Evolutionary conservation across 2,888 invertebrate species (phyloP), one percentile per base, ranked within the genome.

Genomic region (Drosophila demipolita): DNA sequence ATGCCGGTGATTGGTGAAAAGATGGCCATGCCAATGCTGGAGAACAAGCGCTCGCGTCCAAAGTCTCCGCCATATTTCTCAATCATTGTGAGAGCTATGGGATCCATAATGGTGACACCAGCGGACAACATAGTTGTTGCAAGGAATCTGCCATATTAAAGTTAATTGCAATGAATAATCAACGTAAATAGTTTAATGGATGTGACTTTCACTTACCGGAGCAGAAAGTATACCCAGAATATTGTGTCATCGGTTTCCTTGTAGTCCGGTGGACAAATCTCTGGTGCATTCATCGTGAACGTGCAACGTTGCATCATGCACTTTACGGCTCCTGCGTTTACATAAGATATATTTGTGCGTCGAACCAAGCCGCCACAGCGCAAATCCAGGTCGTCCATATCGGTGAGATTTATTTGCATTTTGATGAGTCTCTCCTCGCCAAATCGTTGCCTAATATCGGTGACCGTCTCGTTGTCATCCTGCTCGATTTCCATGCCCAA

Each of bases 61-160:
- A 97, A 97, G 91, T 97, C 96, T 1, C 97, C 96, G 0, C 96
- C 96, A 88, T 96, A 96, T 90, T 96, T 96, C 92, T 97, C 97
- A 78, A 98, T 96, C 95, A 97, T 96, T 15, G 96, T 96, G 73
- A 98, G 93, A 0, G 97, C 97, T 75, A 97, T 97, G 0, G 98
- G 97, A 93, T 98, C 98, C 95, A 97, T 96, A 64, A 98, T 96
- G 15, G 97, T 97, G 1, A 97, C 96, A n/a, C 97, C 96, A 35
- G 97, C 97, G 7, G 96, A 96, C 90, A 97, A 94, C 95, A 96
- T 96, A 7, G 97, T 96, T 36, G 96, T 97, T 1, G 96, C 97
- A 83, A 97, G 93, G 81, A 98, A 96, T 90, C 97, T 92, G 36
- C 1, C 53, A 9, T 2, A 48, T n/a, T n/a, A 12, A n/a, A 15